Base-by-base conservation (phyloP, 1,140 invertebrate genomes). In the Diuraphis noxia region DNA sequence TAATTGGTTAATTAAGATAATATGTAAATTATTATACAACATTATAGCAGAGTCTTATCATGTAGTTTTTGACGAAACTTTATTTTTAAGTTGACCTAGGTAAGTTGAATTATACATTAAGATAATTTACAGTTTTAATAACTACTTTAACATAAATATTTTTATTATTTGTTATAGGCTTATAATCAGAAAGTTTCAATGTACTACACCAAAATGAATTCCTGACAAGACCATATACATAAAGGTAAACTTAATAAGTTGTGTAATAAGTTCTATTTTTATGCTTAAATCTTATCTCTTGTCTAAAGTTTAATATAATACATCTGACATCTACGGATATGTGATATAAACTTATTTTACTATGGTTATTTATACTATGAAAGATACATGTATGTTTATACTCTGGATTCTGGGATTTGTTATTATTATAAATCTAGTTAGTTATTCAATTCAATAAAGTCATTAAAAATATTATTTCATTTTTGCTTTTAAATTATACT, bases 181-280 rank as follows among this genome's bases (percentile, higher is more conserved):
- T 40, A 19, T 40, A 23, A 88, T 21, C 40, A 40, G 19, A 52
- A 36, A 86, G 30, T 52, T 30, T 63, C 56, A 77, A 90, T 90
- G 88, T 23, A 90, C 41, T 34, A 43, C 63, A 79, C 36, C 23
- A 19, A 79, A 36, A 90, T 79, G 13, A 34, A 46, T 79, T 90
- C 88, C 63, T 77, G 88, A 90, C 88, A 79, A 89, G 79, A 43
- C 41, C 13, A 13, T 72, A 13, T 90, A 34, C 25, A 21, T 77
- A 77, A 72, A 90, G 88, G 88, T 90, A 89, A 90, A 79, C 13
- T n/a, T n/a, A 90, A 77, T 88, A n/a, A 1, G 56, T 63, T 40
- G 13, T 63, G 5, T 56, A 89, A 72, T 88, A n/a, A 7, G 40
- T 72, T 41, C n/a, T 38, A 1, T 72, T 40, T n/a, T 72, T n/a